Evolutionary conservation across 2,113 vertebrate genomes (phyloP), one percentile per base, ranked within the genome.

Genomic region (Gambusia holbrooki): DNA sequence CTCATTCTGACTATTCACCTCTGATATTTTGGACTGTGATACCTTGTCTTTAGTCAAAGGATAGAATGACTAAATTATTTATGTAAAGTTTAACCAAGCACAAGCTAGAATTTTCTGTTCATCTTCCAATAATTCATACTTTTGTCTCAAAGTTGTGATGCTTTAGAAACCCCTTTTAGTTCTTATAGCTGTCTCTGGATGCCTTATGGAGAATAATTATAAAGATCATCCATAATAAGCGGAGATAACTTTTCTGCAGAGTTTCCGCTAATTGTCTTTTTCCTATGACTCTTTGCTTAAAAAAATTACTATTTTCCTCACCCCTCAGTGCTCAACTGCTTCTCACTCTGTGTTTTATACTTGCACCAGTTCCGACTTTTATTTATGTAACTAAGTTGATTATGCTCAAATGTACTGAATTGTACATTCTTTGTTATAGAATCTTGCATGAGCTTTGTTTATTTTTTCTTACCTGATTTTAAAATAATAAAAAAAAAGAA

Each of bases 1-100:
- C 62, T 84, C 74, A 84, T 80, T 81, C 75, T 88, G 75, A 89
- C 83, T 83, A 3, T 3, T 73, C 82, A 82, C 74, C 75, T 62
- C 22, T 78, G 81, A 82, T 64, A 81, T 42, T 79, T 73, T 48
- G 42, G n/a, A 42, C 67, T 64, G 62, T 64, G 70, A 74, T 82
- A 69, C 45, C 60, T 72, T 48, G 48, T 72, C 70, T 80, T 73
- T 35, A 5, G 45, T 54, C n/a, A 32, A 81, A 62, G 77, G 1
- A 5, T 64, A 68, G 71, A 81, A 61, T 78, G 79, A 84, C 62
- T 61, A 14, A 58, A n/a, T 58, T 66, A 70, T 67, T 1, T 81
- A 76, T 62, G 72, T 64, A 86, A 66, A 88, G 75, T 85, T 48
- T 5, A 48, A 17, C 73, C 72, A n/a, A 78, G 62, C 66, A 25